Evolutionary conservation across 2,113 vertebrate species (phyloP), one percentile per base, ranked within the genome.

Genomic region (Calyptommatus sinebrachiatus): DNA sequence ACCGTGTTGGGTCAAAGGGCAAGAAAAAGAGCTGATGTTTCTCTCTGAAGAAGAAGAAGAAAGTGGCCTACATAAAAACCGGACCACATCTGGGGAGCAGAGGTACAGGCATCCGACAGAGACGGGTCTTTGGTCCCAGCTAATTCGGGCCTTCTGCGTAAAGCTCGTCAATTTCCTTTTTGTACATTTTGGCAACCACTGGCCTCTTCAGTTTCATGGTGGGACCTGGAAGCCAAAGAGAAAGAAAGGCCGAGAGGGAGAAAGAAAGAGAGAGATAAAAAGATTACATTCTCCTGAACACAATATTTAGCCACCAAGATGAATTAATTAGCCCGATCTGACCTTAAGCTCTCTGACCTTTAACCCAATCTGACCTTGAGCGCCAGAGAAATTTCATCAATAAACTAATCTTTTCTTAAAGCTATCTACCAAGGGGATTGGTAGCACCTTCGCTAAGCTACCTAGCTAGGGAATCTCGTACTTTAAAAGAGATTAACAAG

Each of bases 151-250:
- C 89, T 0, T 83, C 73, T 0, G 66, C 70, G 46, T 99, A 99
- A 45, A 99, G 93, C 88, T 86, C 94, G 1, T 96, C 91, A 0
- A 99, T 97, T 61, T 95, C 94, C 0, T 93, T 89, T 68, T 83
- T 91, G 92, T 98, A 98, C 87, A 98, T 98, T 86, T 97, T 94
- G 31, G 11, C 28, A 29, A 98, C 95, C 69, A 92, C 93, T 0
- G 92, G 83, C 41, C 98, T 91, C 92, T 94, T 98, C 80, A 99
- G 89, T 92, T 99, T 99, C 94, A 96, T 94, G 0, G 97, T 98
- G 0, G 98, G 97, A 28, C 98, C 98, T 99, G 31, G 18, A 28
- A 11, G 46, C 2, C 2, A 45, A 65, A n/a, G 62, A 65, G 9
- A 8, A 63, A 12, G n/a, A 65, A 65, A n/a, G 8, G 11, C 26